Conservation (phyloP, 2,888 invertebrate species). For the Dorcus hopei region DNA sequence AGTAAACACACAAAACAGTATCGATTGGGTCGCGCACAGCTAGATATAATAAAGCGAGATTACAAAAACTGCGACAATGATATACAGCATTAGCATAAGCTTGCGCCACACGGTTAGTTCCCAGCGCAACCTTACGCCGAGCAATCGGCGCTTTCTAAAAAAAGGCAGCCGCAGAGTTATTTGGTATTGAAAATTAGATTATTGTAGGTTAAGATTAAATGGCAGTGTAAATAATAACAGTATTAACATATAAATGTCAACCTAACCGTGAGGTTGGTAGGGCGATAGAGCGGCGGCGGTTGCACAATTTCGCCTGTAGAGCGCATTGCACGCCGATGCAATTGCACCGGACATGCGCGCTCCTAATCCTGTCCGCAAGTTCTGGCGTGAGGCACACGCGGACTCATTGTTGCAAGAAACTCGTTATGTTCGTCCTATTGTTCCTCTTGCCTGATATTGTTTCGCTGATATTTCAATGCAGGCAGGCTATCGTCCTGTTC, state of each 20-base stretch:
- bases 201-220: conserved; percentile 33
- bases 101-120: neutral
- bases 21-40: neutral
- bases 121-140: neutral
- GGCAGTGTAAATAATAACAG: conserved; percentile 38
- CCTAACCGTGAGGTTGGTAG: conserved; percentile 46
- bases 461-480: conserved; percentile 1
- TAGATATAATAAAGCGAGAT: neutral
- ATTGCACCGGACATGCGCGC: conserved; percentile 20
- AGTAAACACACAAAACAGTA: neutral
- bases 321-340: conserved; percentile 49
- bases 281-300: conserved; percentile 51
- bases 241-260: conserved; percentile 47
- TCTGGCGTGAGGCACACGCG: conserved; percentile 24
- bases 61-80: conserved; percentile 1
- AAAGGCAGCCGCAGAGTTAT: neutral
- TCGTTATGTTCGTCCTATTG: neutral
- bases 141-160: conserved; percentile 3
- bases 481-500: neutral
- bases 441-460: neutral
- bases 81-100: neutral
- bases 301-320: conserved; percentile 52
- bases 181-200: conserved; percentile 22
- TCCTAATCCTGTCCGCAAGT: conserved; percentile 25
- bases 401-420: neutral